Evolutionary conservation across 2,888 invertebrate species (phyloP).

Genomic region (Dascillus cervinus): DNA sequence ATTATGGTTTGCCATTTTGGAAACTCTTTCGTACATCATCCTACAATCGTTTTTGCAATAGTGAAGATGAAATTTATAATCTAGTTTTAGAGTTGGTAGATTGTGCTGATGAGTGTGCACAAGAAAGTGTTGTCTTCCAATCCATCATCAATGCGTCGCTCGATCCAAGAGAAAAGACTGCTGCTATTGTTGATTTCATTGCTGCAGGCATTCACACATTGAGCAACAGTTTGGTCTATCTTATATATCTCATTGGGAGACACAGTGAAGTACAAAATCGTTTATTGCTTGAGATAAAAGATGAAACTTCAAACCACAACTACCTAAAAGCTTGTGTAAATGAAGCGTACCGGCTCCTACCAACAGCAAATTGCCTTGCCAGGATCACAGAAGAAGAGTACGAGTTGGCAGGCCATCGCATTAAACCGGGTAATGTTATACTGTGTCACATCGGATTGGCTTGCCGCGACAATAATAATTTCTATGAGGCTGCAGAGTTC

Average conservation of each 20-base stretch:
- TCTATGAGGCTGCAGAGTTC: constrained; percentile 61
- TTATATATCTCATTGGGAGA: constrained; percentile 65
- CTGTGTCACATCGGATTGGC: constrained; percentile 79
- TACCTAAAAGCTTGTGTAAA: constrained; percentile 71
- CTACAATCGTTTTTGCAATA: constrained; percentile 60
- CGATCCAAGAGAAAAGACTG: constrained; percentile 74
- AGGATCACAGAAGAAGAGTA: constrained; percentile 67
- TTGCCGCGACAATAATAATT: constrained; percentile 67
- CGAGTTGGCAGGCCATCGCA: constrained; percentile 54
- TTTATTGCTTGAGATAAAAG: constrained; percentile 53
- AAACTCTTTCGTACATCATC: constrained; percentile 67
- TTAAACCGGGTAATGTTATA: constrained; percentile 70
- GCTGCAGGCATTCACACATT: constrained; percentile 76
- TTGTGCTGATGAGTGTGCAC: constrained; percentile 50
- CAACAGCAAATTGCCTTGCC: constrained; percentile 74
- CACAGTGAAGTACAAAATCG: constrained; percentile 58
- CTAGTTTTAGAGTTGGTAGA: constrained; percentile 74
- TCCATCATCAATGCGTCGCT: constrained; percentile 65
- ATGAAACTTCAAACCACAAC: constrained; percentile 50
- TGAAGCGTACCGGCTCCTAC: constrained; percentile 67
- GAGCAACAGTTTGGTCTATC: constrained; percentile 73
- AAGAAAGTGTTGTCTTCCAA: constrained; percentile 63
- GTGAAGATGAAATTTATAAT: constrained; percentile 70
- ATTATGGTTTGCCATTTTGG: constrained; percentile 76
- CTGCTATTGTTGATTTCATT: constrained; percentile 79